Evolutionary conservation across 2,888 invertebrate genomes (phyloP), one percentile per base, ranked within the genome.

Genomic region (Drosophila austrosaltans): DNA sequence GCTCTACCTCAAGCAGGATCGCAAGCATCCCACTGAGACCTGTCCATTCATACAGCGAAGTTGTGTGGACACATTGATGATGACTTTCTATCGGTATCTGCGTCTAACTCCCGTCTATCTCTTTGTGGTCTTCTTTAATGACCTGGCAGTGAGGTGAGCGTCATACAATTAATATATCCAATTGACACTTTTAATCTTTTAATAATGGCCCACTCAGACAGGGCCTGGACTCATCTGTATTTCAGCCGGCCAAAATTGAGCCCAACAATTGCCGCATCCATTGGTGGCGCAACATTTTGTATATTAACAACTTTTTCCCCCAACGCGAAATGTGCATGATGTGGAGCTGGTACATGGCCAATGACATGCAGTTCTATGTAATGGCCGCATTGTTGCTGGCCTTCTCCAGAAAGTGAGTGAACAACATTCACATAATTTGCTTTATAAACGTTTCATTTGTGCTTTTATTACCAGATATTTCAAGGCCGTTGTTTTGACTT

Each of bases 251-350:
- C 0, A 85, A 81, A 20, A 94, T 96, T 22, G 93, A 94, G 66
- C 96, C 96, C 89, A 94, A 96, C 79, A 96, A 95, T n/a, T 97
- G 97, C 89, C 94, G 94, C 62, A 93, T 94, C 76, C 96, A 94
- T 91, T 97, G 97, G 97, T 97, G 97, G 97, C 93, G 96, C 69
- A 97, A 97, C 88, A 93, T 95, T n/a, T 93, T 97, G 16, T 97
- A 96, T 90, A 95, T 97, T 86, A 96, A 97, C 91, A 97, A 96
- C 87, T 94, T 96, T 89, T 97, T 94, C 90, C 95, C 96, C 0
- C 95, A 95, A 89, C 93, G 93, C 28, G 96, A 96, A 89, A 95
- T 96, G 93, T 96, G 96, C 90, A 96, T 96, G 95, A 93, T 95
- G 68, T 96, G 96, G 96, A 95, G 95, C 57, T 96, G 96, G 96